Conservation (phyloP, 1,140 invertebrate genomes). For the Euborellia annulipes region DNA sequence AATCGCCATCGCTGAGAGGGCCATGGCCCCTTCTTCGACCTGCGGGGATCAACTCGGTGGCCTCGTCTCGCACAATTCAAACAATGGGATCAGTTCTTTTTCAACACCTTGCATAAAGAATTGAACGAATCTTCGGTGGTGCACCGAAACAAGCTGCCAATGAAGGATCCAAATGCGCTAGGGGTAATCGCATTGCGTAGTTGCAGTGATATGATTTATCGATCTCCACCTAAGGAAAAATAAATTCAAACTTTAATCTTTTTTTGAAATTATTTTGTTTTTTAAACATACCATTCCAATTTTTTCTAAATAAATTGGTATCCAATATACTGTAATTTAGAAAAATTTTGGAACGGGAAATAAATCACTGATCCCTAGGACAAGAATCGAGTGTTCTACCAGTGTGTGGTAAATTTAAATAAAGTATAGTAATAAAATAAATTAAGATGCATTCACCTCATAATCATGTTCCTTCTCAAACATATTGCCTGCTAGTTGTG, state of each 20-base stretch:
- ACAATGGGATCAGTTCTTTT: conserved; percentile 54
- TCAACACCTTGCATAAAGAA: conserved; percentile 53
- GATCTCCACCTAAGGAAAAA: neutral
- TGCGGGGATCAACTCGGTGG: conserved; percentile 49
- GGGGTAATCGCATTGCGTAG: conserved; percentile 67
- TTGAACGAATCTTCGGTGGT: conserved; percentile 70
- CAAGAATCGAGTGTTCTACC: too few species aligned
- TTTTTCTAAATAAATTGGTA: too few species aligned
- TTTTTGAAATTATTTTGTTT: too few species aligned
- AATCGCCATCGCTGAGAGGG: conserved; percentile 24
- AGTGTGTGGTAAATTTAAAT: too few species aligned
- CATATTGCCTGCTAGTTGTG: conserved; percentile 60
- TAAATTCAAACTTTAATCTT: too few species aligned
- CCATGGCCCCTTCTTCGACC: conserved; percentile 27
- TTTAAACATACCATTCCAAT: conserved; percentile 34
- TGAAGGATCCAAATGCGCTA: conserved; percentile 83
- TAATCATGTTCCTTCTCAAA: conserved; percentile 48
- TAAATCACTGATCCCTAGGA: too few species aligned
- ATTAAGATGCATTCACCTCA: too few species aligned
- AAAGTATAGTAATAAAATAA: too few species aligned
- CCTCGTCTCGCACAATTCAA: conserved; percentile 56
- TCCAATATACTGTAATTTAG: too few species aligned
- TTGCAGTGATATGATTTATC: conserved; percentile 80
- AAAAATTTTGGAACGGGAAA: too few species aligned
- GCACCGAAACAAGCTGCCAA: conserved; percentile 84